Conservation (phyloP, 2,113 vertebrate genomes). For the Dipodomys ordii region DNA sequence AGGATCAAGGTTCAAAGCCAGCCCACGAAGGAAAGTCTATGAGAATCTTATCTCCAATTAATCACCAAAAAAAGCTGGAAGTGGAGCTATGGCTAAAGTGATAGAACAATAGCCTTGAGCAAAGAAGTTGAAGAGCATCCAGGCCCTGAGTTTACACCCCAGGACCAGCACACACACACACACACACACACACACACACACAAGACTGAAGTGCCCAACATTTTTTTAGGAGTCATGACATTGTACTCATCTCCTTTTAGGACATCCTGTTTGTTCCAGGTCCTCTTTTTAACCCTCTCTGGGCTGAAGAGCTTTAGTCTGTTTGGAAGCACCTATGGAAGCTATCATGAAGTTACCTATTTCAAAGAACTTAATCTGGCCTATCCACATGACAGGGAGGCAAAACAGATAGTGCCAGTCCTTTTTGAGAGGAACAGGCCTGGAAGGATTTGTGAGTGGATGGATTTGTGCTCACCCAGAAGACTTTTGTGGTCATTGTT, state of each 20-base stretch:
- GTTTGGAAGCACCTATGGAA: neutral
- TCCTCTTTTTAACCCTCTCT: neutral
- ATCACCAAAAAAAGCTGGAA: no score
- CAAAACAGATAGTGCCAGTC: neutral
- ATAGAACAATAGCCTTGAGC: no score
- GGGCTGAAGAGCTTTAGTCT: neutral
- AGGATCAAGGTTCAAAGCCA: no score
- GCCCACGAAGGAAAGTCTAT: no score
- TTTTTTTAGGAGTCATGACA: neutral
- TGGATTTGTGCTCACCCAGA: neutral
- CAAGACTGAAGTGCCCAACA: neutral
- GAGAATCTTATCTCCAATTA: no score
- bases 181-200: no score
- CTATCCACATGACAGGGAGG: neutral
- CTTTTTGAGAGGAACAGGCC: no score
- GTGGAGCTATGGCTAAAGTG: no score
- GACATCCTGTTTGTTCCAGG: neutral
- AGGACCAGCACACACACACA: no score
- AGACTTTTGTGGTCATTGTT: neutral
- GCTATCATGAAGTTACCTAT: neutral
- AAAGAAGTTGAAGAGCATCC: no score
- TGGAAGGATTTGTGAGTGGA: neutral
- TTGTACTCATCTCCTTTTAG: accelerated
- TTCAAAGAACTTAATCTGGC: neutral
- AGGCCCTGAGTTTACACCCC: no score